Evolutionary conservation across 2,797 vertebrate genomes (phyloP).

Genomic region (Rachycentron canadum): DNA sequence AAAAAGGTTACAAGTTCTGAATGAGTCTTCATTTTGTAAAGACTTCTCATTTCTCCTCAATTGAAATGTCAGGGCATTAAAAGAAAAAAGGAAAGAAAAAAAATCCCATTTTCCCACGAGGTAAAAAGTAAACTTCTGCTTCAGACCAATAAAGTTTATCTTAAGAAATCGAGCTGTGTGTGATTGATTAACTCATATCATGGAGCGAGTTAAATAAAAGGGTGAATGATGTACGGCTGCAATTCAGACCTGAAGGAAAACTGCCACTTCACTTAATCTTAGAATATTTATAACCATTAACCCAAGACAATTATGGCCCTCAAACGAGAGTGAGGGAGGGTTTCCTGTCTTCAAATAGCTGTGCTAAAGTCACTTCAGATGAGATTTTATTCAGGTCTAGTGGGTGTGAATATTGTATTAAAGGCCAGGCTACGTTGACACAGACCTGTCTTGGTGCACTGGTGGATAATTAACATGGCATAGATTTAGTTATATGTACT

Average conservation of each 20-base stretch:
- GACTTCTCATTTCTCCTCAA: constrained; percentile 21
- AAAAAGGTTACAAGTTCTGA: constrained; percentile 37
- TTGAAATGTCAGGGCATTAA: constrained; percentile 51
- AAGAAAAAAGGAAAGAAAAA: not conserved
- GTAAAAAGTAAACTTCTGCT: constrained; percentile 32
- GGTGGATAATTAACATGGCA: constrained; percentile 54
- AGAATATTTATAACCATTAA: constrained; percentile 77
- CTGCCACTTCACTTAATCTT: constrained; percentile 38
- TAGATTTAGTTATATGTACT: constrained; percentile 43
- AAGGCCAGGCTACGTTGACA: constrained; percentile 49
- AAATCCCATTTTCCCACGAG: not conserved
- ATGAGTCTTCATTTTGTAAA: constrained; percentile 19
- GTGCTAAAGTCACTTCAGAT: constrained; percentile 58
- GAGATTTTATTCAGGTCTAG: constrained; percentile 43
- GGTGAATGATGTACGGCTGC: constrained; percentile 26
- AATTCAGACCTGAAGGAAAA: constrained; percentile 62
- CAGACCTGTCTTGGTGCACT: constrained; percentile 29
- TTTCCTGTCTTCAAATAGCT: constrained; percentile 37
- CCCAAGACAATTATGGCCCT: constrained; percentile 52
- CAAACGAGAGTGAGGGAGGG: constrained; percentile 43
- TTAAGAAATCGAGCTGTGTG: constrained; percentile 5
- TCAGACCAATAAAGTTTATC: constrained; percentile 50
- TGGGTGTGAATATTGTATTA: constrained; percentile 57
- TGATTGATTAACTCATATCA: constrained; percentile 42
- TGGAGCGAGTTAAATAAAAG: not conserved